Conservation (phyloP, 1,140 invertebrate genomes). For the Papilio dardanus region DNA sequence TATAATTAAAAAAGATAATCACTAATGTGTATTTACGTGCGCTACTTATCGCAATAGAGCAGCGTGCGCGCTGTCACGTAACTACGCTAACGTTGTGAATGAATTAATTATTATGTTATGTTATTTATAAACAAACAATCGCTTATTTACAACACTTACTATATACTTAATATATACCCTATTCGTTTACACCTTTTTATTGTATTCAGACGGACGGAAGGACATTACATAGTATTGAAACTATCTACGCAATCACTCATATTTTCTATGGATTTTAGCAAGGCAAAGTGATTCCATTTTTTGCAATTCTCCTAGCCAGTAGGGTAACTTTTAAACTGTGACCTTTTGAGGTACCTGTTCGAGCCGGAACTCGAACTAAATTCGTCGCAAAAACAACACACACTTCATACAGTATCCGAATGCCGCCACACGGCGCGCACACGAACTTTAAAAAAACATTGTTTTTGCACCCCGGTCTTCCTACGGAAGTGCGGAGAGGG, state of each 20-base stretch:
- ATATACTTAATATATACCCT: background rate
- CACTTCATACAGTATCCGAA: conserved; percentile 41
- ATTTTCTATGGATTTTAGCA: no score
- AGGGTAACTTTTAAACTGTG: background rate
- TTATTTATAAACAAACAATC: background rate
- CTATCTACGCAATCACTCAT: no score
- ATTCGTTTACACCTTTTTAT: no score
- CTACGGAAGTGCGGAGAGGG: conserved; percentile 71
- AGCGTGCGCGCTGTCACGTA: background rate
- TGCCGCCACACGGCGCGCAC: conserved; percentile 66
- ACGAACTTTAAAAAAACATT: conserved; percentile 66
- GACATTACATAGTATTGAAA: no score
- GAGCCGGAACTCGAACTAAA: conserved; percentile 28
- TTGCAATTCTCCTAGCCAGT: no score
- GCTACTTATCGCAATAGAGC: background rate
- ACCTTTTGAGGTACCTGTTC: conserved; percentile 24
- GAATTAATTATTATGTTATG: background rate
- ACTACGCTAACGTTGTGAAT: background rate
- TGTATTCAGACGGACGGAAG: no score
- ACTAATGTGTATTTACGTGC: conserved; percentile 20
- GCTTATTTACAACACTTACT: background rate
- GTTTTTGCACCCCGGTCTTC: conserved; percentile 75
- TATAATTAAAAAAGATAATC: conserved; percentile 28
- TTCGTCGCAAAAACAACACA: conserved; percentile 12
- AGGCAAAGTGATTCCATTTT: no score